Evolutionary conservation across 2,888 invertebrate species (phyloP), one percentile per base, ranked within the genome.

Genomic region (Mythimna pallens): DNA sequence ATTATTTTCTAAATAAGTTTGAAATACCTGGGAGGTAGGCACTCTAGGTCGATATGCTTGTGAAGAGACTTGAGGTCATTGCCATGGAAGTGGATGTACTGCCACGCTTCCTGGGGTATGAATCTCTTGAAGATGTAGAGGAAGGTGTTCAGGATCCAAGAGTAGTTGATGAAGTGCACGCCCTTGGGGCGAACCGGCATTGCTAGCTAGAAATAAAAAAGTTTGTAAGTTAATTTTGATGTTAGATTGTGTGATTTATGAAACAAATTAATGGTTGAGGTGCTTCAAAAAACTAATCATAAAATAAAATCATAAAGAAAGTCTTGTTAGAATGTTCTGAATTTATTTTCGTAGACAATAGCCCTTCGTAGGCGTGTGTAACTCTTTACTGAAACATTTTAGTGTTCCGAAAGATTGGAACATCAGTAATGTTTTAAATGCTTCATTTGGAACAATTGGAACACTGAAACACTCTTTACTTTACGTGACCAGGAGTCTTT

Each of bases 91-190:
- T 90, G 90, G 36, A 96, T 93, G 50, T 88, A 91, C 63, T 97
- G 95, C 89, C 97, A 97, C 94, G 98, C 97, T 30, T 95, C 88
- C 47, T 97, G 96, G 71, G 97, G 97, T 40, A 98, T 95, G 80
- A 98, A 97, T 7, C 98, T 97, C 87, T 98, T 98, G 93, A 98
- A 98, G 50, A 98, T 96, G 77, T 97, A 97, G 89, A 97, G 98
- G 81, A 98, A 97, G 3, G 97, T 97, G 91, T 98, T 98, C 85
- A 98, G 97, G 2, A 98, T 94, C 98, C 98, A 98, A 30, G 98
- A 98, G 92, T 98, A 98, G 92, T 98, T 97, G 50, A 98, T 96
- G 76, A 98, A 97, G 93, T 98, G 98, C 66, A 98, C 96, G 0
- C 97, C 97, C 47, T 97, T 95, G 0, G 97, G 94, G 55, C 97